These are phyloP conservation scores for Edolisoma coerulescens DNA, from an alignment of 2,113 vertebrate genomes.

Conservation along the genomic window DNA sequence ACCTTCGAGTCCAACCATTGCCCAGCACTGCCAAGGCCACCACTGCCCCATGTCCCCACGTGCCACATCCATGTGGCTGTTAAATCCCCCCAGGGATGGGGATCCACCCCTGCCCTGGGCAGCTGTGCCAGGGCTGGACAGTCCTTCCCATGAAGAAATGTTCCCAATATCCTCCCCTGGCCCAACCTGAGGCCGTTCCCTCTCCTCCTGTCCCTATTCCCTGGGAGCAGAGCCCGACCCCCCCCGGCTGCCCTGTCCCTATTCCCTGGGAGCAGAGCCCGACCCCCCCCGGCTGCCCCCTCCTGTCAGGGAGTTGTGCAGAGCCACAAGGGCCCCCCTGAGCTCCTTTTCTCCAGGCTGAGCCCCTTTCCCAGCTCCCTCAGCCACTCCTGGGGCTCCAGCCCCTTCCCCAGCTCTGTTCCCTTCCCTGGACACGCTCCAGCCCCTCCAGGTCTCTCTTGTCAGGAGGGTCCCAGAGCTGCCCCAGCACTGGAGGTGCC, in stretches of 20 bases:
- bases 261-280: not conserved
- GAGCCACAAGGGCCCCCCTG: not conserved
- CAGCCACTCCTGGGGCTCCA: not conserved
- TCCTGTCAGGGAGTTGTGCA: not conserved
- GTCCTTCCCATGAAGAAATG: accelerated
- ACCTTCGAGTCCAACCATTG: not conserved
- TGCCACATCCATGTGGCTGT: not conserved
- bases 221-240: not conserved
- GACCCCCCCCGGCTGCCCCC: not conserved
- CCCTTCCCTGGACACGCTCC: not conserved
- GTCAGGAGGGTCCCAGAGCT: not conserved
- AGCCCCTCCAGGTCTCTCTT: not conserved
- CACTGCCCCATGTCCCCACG: not conserved
- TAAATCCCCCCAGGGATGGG: not conserved
- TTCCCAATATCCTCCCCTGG: too few relatives aligned
- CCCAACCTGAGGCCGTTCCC: not conserved
- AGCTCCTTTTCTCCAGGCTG: not conserved
- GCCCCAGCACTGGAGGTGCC: not conserved
- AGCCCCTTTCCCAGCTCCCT: not conserved
- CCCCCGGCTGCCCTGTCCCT: not conserved
- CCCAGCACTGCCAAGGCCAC: not conserved
- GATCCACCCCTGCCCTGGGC: not conserved
- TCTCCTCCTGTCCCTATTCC: not conserved
- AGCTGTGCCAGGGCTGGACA: not conserved
- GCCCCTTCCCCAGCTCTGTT: not conserved